A percentile compares a stretch with the other conserved stretches of the same genome.
These are phyloP conservation scores for human DNA, from an alignment of 2,113 vertebrate species.

Conservation along the genomic window GRCh38 chr3:183594501-183595000, in stretches of 20 bases:
- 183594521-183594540: background rate
- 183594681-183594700: background rate
- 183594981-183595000: too few species aligned
- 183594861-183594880: too few species aligned
- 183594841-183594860: too few species aligned
- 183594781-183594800: background rate
- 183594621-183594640: background rate
- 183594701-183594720: conserved; percentile 16
- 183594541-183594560: background rate
- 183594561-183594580: background rate
- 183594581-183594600: background rate
- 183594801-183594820: too few species aligned
- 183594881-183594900: too few species aligned
- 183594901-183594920: too few species aligned
- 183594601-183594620: background rate
- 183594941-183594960: too few species aligned
- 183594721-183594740: background rate
- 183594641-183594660: background rate
- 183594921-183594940: too few species aligned
- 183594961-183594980: too few species aligned
- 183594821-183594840: too few species aligned
- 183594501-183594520: background rate
- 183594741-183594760: background rate
- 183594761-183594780: background rate
- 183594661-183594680: too few species aligned